Conservation (phyloP, 92 coral and sea anemone species). For the Umimayanthus kanabou region DNA sequence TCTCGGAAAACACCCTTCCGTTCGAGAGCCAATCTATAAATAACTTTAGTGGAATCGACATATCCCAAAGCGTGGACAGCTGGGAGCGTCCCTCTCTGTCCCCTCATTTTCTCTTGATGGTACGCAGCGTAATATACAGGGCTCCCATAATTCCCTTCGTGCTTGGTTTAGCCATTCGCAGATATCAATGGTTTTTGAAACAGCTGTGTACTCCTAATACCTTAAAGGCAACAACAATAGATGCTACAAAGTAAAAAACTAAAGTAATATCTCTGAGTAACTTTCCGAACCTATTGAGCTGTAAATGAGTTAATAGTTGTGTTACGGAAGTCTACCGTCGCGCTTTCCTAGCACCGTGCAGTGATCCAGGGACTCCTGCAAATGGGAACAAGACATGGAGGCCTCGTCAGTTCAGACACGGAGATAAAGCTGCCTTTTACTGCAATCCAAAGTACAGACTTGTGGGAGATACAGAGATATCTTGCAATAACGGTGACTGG, state of each 20-base stretch:
- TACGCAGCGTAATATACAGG: too few relatives aligned
- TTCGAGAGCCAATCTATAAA: too few relatives aligned
- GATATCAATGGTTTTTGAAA: too few relatives aligned
- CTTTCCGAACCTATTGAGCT: not conserved
- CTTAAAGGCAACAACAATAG: not conserved
- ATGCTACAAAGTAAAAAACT: not conserved
- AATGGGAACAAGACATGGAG: not conserved
- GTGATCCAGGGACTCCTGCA: not conserved
- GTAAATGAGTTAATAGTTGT: not conserved
- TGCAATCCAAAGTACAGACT: not conserved
- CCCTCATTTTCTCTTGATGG: too few relatives aligned
- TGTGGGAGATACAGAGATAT: not conserved
- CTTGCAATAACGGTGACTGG: slow-evolving; percentile 3
- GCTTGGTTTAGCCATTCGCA: too few relatives aligned
- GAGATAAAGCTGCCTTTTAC: not conserved
- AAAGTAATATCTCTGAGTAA: not conserved
- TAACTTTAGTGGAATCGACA: too few relatives aligned
- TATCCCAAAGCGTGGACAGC: too few relatives aligned
- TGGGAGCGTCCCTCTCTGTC: too few relatives aligned
- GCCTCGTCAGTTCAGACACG: not conserved
- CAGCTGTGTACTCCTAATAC: too few relatives aligned
- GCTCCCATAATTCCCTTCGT: too few relatives aligned
- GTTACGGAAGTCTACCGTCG: slow-evolving; percentile 11
- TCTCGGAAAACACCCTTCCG: too few relatives aligned
- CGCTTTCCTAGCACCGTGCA: slow-evolving; percentile 11